Evolutionary conservation across 2,113 vertebrate genomes (phyloP), one percentile per base, ranked within the genome.

Genomic region (Regulus satrapa): DNA sequence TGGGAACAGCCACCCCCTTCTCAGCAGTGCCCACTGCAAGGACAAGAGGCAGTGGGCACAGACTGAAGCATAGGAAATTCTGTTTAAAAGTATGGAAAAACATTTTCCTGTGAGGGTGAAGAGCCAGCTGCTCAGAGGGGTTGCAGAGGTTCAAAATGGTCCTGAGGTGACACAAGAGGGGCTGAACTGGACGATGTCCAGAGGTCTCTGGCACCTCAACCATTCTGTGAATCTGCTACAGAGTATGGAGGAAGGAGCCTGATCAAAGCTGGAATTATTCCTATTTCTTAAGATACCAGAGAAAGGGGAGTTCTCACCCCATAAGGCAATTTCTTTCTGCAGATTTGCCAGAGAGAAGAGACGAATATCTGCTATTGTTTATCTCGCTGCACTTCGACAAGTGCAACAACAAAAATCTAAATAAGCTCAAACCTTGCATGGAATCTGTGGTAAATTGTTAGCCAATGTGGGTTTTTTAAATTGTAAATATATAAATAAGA

Each of bases 221-320:
- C 18, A 2, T 25, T 20, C 84, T 25, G 28, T n/a, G n/a, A 68
- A 31, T 12, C 69, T 45, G 38, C 45, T 74, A 3, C 2, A 45
- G 12, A 56, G 16, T 1, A 14, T 0, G 15, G 72, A 29, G 34
- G 38, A 66, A 45, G 36, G 18, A 89, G 64, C 31, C 59, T 56
- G 28, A 64, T 89, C 88, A 94, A 76, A 82, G 73, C 77, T 62
- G 72, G 95, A 92, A 95, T 94, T 72, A 90, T 43, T 64, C 66
- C 46, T 7, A 38, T 83, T 66, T 92, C 69, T 46, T 89, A 66
- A 73, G 72, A 54, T 12, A 45, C 51, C 45, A 48, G 24, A 40
- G 54, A 58, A 85, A 85, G 17, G 40, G 2, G 4, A 77, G 26
- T 82, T 68, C 59, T 81, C 48, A 23, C 34, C 73, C 88, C n/a